Evolutionary conservation across 2,888 invertebrate genomes (phyloP).

Genomic region (Drosophila colorata): DNA sequence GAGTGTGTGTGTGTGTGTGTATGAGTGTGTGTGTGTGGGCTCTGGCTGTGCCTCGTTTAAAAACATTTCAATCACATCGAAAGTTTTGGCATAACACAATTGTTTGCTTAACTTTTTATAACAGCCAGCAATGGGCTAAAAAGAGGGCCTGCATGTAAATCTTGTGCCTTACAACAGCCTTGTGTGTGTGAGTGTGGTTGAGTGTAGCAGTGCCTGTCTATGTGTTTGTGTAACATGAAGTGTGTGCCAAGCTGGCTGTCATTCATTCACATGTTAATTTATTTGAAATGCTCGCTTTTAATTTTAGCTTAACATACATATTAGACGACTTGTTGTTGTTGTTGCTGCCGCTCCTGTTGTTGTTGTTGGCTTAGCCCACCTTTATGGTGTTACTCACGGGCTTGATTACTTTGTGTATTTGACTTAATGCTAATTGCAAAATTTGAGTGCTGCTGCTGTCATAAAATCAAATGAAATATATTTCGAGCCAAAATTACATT

Average conservation of each 20-base stretch:
- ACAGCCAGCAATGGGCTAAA: conserved; percentile 14
- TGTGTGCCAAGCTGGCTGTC: conserved; percentile 25
- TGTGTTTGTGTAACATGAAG: conserved; percentile 1
- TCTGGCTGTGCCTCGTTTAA: conserved; percentile 50
- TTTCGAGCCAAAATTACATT: neutral
- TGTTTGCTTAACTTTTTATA: conserved; percentile 50
- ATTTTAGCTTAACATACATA: conserved; percentile 24
- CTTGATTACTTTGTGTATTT: conserved; percentile 11
- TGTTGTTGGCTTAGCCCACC: neutral
- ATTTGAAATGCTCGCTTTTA: conserved; percentile 36
- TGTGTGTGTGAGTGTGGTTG: conserved; percentile 13
- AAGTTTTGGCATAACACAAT: conserved; percentile 65
- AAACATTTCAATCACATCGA: conserved; percentile 74
- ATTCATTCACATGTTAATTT: conserved; percentile 64
- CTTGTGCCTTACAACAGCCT: neutral
- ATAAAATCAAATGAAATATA: neutral
- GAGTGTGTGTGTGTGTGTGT: conserved; percentile 5
- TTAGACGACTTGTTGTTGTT: neutral
- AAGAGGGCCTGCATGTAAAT: conserved; percentile 19
- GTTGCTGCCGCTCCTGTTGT: conserved; percentile 2
- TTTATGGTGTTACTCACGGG: neutral
- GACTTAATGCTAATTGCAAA: conserved; percentile 17
- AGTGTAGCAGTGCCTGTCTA: neutral
- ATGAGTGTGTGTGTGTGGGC: conserved; percentile 10
- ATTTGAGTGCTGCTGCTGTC: neutral